Percentiles rank a stretch among this genome's conserved stretches.
These are phyloP conservation scores for Pelodiscus sinensis DNA, from an alignment of 2,113 vertebrate genomes.

Conservation along the genomic window DNA sequence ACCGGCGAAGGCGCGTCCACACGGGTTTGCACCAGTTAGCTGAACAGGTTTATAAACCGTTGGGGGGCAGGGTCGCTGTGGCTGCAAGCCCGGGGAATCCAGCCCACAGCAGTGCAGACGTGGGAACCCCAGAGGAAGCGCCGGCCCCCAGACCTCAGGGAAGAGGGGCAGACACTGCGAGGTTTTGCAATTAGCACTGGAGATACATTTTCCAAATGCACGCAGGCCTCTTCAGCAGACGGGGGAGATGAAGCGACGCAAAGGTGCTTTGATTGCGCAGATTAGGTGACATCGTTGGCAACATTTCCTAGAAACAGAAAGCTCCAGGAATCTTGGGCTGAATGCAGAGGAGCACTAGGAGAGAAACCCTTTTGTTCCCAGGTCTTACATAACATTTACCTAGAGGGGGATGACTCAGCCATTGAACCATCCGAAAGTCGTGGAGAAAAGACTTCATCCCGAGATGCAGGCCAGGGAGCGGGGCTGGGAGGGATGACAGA, in stretches of 20 bases:
- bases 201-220: background rate
- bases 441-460: background rate
- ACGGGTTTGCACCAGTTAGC: background rate
- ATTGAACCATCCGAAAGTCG: background rate
- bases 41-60: background rate
- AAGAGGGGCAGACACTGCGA: background rate
- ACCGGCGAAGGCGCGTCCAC: background rate
- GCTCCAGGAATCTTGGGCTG: background rate
- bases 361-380: fast-evolving
- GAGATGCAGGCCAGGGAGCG: background rate
- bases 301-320: background rate
- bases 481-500: background rate
- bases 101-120: background rate
- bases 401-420: background rate
- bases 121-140: background rate
- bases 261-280: background rate
- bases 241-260: background rate
- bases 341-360: background rate
- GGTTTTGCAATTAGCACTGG: background rate
- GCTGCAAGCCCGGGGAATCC: background rate
- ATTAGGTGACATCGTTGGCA: background rate
- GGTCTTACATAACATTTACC: background rate
- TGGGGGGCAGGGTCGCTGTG: background rate
- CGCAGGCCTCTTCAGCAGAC: background rate
- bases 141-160: background rate